Evolutionary conservation across 2,797 vertebrate genomes (phyloP).

Genomic region (Hypotaenidia okinawae): DNA sequence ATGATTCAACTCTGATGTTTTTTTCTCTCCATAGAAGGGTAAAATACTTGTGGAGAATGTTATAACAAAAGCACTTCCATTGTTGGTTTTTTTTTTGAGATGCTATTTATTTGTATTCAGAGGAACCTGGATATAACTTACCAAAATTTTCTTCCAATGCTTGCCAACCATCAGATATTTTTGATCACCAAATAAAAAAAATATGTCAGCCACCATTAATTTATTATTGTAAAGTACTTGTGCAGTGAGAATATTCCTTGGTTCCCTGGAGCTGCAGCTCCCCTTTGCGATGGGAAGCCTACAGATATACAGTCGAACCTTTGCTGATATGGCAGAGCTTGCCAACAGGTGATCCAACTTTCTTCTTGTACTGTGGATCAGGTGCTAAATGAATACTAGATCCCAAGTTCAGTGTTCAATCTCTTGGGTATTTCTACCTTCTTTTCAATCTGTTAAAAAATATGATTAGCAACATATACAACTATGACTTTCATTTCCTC

Average conservation of each 20-base stretch:
- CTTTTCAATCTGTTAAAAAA: not conserved
- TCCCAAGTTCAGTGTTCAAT: not conserved
- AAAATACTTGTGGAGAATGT: not conserved
- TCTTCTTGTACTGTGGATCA: fast-evolving
- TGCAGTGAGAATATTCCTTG: not conserved
- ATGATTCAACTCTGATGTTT: not conserved
- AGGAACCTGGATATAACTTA: not conserved
- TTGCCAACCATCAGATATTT: not conserved
- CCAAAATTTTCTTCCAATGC: not conserved
- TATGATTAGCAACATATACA: fast-evolving
- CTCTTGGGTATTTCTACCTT: not conserved
- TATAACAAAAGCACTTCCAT: not conserved
- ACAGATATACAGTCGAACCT: not conserved
- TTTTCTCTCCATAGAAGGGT: not conserved
- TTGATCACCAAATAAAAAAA: not conserved
- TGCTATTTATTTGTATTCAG: not conserved
- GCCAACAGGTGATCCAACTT: not conserved
- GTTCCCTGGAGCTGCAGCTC: not conserved
- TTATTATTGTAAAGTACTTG: not conserved
- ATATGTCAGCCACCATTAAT: not conserved
- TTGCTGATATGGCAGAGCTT: not conserved
- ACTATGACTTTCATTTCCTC: not conserved
- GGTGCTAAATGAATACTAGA: not conserved
- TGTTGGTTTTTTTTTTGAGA: not conserved
- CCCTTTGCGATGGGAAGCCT: not conserved